Conservation (phyloP, 2,888 invertebrate genomes). For the Drosophila ustulata region DNA sequence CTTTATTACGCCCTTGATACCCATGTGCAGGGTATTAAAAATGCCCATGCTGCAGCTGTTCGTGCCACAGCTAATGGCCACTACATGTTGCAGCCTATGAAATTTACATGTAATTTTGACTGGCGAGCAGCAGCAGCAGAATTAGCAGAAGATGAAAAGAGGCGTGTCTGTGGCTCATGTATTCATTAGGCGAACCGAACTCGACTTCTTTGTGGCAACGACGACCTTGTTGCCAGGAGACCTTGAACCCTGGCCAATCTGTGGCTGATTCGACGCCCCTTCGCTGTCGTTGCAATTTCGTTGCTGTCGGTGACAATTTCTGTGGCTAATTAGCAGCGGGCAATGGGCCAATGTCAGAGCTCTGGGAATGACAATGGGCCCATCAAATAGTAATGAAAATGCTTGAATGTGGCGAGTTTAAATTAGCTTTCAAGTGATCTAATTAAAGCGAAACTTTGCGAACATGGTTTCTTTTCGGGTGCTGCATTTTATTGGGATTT, state of each 20-base stretch:
- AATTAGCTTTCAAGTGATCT: slow-evolving; percentile 51
- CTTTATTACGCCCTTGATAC: background rate
- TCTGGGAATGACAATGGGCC: slow-evolving; percentile 14
- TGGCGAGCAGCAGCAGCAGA: slow-evolving; percentile 12
- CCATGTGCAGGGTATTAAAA: slow-evolving; percentile 42
- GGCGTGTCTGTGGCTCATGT: slow-evolving; percentile 29
- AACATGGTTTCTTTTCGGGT: background rate
- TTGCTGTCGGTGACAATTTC: slow-evolving; percentile 39
- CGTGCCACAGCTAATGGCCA: slow-evolving; percentile 51
- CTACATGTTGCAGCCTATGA: slow-evolving; percentile 51
- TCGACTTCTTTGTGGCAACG: slow-evolving; percentile 7
- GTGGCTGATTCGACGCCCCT: slow-evolving; percentile 54
- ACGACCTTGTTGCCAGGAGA: slow-evolving; percentile 54
- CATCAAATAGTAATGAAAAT: slow-evolving; percentile 2
- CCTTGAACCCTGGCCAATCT: slow-evolving; percentile 55
- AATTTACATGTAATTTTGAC: slow-evolving; percentile 73
- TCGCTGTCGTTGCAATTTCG: slow-evolving; percentile 60
- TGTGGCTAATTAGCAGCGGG: slow-evolving; percentile 52
- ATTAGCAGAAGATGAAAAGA: background rate
- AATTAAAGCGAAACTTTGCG: slow-evolving; percentile 41
- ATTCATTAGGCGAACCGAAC: slow-evolving; percentile 32
- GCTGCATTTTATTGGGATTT: slow-evolving; percentile 68
- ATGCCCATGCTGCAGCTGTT: slow-evolving; percentile 23
- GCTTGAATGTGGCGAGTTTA: slow-evolving; percentile 24
- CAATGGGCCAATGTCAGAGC: slow-evolving; percentile 18